A percentile compares a stretch with the other conserved stretches of the same genome.
These are phyloP conservation scores for Crioceris asparagi DNA, from an alignment of 2,888 invertebrate genomes.

Conservation along the genomic window DNA sequence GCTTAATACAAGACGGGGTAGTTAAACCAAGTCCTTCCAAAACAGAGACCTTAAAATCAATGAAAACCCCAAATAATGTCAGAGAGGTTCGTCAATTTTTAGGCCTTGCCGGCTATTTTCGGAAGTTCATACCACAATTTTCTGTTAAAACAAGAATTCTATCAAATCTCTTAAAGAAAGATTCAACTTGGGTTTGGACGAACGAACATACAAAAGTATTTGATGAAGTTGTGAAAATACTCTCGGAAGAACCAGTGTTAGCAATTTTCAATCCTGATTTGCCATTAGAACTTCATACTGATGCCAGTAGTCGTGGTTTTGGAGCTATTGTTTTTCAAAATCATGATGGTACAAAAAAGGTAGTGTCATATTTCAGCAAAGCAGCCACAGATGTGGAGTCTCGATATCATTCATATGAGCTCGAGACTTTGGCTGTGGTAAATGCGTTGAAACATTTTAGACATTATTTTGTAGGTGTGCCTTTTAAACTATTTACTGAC, in stretches of 20 bases:
- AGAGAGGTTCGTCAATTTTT: constrained; percentile 7
- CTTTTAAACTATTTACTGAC: constrained; percentile 5
- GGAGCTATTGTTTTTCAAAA: constrained; percentile 13
- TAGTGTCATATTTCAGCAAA: constrained; percentile 10
- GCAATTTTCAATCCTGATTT: constrained; percentile 11
- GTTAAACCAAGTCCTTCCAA: constrained; percentile 6
- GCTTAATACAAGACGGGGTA: constrained; percentile 3
- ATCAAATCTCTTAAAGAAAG: constrained; percentile 5
- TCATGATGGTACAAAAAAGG: constrained; percentile 7
- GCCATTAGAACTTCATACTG: constrained; percentile 11
- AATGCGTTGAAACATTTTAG: constrained; percentile 1
- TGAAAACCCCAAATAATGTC: constrained; percentile 7
- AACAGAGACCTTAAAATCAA: constrained; percentile 5
- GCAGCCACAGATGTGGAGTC: constrained; percentile 10
- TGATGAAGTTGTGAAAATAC: neutral
- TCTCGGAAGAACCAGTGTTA: constrained; percentile 10
- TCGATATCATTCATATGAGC: constrained; percentile 15
- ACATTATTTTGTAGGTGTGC: constrained; percentile 3
- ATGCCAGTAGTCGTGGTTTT: constrained; percentile 13
- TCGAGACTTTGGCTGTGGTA: constrained; percentile 10
- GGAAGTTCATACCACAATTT: constrained; percentile 7
- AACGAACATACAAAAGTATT: constrained; percentile 5
- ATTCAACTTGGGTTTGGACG: constrained; percentile 10
- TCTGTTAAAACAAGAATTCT: constrained; percentile 7
- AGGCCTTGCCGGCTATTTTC: constrained; percentile 6